phyloP scores from a whole-genome alignment of 2,113 vertebrate species.

The Arvicanthis niloticus region DNA sequence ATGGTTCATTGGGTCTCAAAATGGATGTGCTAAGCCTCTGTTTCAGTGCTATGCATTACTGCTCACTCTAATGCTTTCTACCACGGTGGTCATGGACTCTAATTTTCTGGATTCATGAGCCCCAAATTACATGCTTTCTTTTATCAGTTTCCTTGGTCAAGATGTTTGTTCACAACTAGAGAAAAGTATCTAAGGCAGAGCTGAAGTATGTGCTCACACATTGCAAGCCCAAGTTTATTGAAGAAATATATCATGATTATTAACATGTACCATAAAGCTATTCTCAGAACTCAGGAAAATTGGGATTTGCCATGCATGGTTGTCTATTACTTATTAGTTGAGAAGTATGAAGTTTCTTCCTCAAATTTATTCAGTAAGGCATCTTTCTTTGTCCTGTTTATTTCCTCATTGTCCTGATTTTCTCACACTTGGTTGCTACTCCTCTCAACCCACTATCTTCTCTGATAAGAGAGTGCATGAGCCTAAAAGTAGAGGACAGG shows the following conservation, averaged over 20 bases:
- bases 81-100: neutral
- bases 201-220: neutral
- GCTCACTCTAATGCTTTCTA: neutral
- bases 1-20: neutral
- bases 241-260: neutral
- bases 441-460: accelerated
- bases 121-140: neutral
- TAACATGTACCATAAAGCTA: neutral
- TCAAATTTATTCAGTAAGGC: neutral
- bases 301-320: neutral
- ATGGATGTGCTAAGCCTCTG: neutral
- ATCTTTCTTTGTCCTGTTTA: neutral
- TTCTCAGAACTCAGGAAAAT: neutral
- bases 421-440: neutral
- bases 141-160: neutral
- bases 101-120: neutral
- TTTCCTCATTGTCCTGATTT: neutral
- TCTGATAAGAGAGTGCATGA: neutral
- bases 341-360: neutral
- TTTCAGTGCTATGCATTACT: neutral
- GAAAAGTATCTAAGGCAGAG: neutral
- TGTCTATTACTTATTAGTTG: neutral
- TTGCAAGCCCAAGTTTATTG: neutral
- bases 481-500: neutral
- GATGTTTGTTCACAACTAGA: neutral